Evolutionary conservation across 2,113 vertebrate genomes (phyloP), one percentile per base, ranked within the genome.

Genomic region (Melanerpes formicivorus): DNA sequence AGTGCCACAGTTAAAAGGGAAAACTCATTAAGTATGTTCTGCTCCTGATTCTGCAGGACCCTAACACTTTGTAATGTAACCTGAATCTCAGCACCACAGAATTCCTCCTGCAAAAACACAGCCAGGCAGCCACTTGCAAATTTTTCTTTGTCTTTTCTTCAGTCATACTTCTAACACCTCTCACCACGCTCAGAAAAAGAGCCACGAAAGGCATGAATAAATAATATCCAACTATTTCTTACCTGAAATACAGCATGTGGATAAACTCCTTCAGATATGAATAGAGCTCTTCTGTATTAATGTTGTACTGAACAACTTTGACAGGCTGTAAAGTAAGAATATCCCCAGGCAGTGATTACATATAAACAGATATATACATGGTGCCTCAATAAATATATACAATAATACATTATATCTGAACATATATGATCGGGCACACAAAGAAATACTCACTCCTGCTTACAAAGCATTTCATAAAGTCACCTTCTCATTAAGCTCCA

Each of bases 211-310:
- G 22, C 5, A 21, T 14, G 13, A 66, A 27, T 4, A 37, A 22
- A 63, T 44, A 18, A 17, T 17, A 37, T 1, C 58, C 18, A 83
- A 83, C 14, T 27, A 10, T 14, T 48, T 34, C 96, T 93, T 91
- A 99, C 99, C 99, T 99, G 98, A 99, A 99, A 97, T 99, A 99
- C 4, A 99, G 97, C 93, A 98, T 98, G 87, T 99, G 99, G 95
- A 99, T 99, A 78, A 99, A 99, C 90, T 99, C 99, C 97, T 99
- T 99, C 93, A 99, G 98, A 77, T 99, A 99, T 9, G 98, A 98
- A 96, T 99, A 99, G 6, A 99, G 97, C 95, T 99, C 99, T 93
- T 99, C 99, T 86, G 99, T 99, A 87, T 99, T 99, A 94, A 99
- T 99, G 95, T 99, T 99, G 95, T 98, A 99, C 83, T 99, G 99